Percentiles rank a stretch among this genome's conserved stretches.
Conservation (phyloP, 2,888 invertebrate species). For the Limnephilus rhombicus region DNA sequence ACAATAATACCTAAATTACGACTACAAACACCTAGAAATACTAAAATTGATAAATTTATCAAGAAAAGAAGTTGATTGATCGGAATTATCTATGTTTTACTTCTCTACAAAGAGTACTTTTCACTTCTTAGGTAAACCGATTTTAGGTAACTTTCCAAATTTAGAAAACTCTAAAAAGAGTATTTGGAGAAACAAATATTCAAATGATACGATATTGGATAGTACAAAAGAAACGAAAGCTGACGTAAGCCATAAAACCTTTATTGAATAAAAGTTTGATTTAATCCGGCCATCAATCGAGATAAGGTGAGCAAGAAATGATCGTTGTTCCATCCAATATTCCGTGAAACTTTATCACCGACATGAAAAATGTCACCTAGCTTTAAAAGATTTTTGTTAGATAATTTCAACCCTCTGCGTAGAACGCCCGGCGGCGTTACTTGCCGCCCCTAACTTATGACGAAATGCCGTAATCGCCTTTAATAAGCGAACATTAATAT, state of each 20-base stretch:
- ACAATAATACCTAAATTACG: slow-evolving; percentile 8
- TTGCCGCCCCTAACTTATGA: slow-evolving; percentile 57
- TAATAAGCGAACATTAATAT: slow-evolving; percentile 72
- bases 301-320: neutral
- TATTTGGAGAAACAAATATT: neutral
- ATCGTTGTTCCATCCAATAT: slow-evolving; percentile 14
- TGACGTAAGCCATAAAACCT: neutral
- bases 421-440: neutral
- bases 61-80: slow-evolving; percentile 14
- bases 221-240: neutral
- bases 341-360: neutral
- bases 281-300: slow-evolving; percentile 5
- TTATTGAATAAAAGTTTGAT: slow-evolving; percentile 11
- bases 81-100: slow-evolving; percentile 19
- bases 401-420: neutral
- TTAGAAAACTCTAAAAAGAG: neutral
- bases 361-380: slow-evolving; percentile 25
- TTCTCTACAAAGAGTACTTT: slow-evolving; percentile 3
- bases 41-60: slow-evolving; percentile 23
- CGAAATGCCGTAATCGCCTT: slow-evolving; percentile 72
- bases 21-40: slow-evolving; percentile 40
- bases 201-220: neutral
- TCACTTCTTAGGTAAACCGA: neutral
- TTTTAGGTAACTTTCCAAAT: neutral
- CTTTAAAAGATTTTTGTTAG: slow-evolving; percentile 25